Conservation (phyloP, 2,888 invertebrate species). For the Ditula angustiorana region DNA sequence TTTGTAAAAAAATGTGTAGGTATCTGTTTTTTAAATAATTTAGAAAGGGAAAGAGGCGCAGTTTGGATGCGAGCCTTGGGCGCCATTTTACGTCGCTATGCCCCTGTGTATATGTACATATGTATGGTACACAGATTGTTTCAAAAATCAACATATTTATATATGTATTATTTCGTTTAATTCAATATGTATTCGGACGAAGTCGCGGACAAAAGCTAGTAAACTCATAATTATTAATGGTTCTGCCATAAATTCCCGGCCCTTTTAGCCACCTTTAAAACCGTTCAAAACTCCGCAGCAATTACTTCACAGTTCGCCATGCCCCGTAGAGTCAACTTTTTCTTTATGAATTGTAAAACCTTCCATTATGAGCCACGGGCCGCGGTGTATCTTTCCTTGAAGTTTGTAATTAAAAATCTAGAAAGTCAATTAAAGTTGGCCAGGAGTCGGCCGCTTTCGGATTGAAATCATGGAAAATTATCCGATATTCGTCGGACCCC, state of each 20-base stretch:
- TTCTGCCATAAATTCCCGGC: not conserved
- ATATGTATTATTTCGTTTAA: too few species aligned
- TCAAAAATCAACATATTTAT: too few species aligned
- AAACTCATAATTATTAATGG: not conserved
- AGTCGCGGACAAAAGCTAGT: not conserved
- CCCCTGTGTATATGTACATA: too few species aligned
- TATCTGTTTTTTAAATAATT: too few species aligned
- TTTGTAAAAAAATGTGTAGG: too few species aligned
- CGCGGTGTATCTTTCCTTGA: constrained; percentile 37
- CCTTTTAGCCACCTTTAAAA: not conserved
- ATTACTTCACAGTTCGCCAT: constrained; percentile 14
- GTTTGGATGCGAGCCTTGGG: too few species aligned
- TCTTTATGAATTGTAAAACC: constrained; percentile 40
- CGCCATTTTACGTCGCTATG: too few species aligned
- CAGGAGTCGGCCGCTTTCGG: constrained; percentile 25
- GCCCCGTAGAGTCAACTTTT: constrained; percentile 32
- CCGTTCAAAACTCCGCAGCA: constrained; percentile 13
- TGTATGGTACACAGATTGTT: too few species aligned
- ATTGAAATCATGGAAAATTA: constrained; percentile 38
- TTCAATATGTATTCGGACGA: too few species aligned
- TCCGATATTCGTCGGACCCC: constrained; percentile 33
- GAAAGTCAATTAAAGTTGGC: constrained; percentile 40
- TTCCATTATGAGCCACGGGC: constrained; percentile 34
- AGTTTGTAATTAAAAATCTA: constrained; percentile 41
- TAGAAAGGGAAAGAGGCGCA: too few species aligned